Evolutionary conservation across 2,797 vertebrate species (phyloP), one percentile per base, ranked within the genome.

Genomic region (Gadopsis bispinosus): DNA sequence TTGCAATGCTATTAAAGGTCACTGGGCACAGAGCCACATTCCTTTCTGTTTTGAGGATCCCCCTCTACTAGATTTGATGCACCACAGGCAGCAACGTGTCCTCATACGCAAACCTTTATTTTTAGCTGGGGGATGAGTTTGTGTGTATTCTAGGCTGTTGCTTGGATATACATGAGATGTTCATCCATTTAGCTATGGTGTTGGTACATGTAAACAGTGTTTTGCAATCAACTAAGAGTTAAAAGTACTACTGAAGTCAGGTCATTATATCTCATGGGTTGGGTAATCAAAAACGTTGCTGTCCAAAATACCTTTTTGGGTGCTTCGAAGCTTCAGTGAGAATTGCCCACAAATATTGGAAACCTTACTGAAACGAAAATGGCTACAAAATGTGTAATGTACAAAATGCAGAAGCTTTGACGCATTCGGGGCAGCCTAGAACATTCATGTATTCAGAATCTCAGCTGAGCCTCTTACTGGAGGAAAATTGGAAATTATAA

Each of bases 21-120:
- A 77, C 41, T 71, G 79, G 84, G 82, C 86, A 69, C 78, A 20
- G 20, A 39, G 72, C 71, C 81, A 77, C 90, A 93, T 95, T 83
- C 92, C 91, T 84, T 89, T 93, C 91, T 93, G 90, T 92, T 92
- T 91, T 90, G 84, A 91, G 87, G 85, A 80, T 69, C 73, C 78
- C 77, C 50, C 65, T 66, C 73, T 17, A 53, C 77, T 69, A 31
- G 75, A 73, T 75, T 50, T 84, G 78, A 81, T 73, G 66, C 72
- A 29, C 4, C 56, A 65, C 69, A 64, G 64, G 70, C 88, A 77
- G 64, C 83, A 73, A 61, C 10, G 16, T 86, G 86, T 85, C 47
- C 64, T 85, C 53, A 59, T 58, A 86, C 79, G 78, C 78, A 82
- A 79, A 74, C 69, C 9, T 87, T 83, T 88, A 85, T 77, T 90